Conservation (phyloP, 2,888 invertebrate genomes). For the Spatulosminthurus flaviceps region DNA sequence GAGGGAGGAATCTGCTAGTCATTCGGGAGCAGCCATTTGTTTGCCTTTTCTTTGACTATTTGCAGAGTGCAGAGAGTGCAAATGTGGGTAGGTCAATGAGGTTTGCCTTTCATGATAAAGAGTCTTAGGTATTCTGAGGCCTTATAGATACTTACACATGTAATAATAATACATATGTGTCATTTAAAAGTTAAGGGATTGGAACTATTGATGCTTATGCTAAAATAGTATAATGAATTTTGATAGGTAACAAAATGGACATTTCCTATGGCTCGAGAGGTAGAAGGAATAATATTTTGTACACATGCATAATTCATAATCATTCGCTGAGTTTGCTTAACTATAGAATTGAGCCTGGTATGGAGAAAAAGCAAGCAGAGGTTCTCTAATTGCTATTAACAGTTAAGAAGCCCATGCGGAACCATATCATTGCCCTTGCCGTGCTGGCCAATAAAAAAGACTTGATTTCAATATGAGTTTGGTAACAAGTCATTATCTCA, state of each 20-base stretch:
- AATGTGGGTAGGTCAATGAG: slow-evolving; percentile 14
- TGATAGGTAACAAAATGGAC: too few species aligned
- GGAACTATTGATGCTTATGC: too few species aligned
- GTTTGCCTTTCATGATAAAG: background rate
- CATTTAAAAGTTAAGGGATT: too few species aligned
- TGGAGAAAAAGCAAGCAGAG: too few species aligned
- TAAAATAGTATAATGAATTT: too few species aligned
- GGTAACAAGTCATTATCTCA: background rate
- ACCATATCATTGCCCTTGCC: background rate
- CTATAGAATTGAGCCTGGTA: background rate
- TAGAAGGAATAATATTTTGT: background rate
- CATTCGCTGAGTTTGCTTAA: background rate
- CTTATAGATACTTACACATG: background rate
- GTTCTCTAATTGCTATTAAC: too few species aligned
- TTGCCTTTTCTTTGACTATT: background rate
- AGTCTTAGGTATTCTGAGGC: background rate
- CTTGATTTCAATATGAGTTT: slow-evolving; percentile 1
- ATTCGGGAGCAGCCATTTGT: slow-evolving; percentile 10
- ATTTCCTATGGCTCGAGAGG: too few species aligned
- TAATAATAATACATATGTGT: too few species aligned
- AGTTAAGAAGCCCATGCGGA: background rate
- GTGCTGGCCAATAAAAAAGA: background rate
- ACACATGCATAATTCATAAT: background rate
- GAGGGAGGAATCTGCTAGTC: background rate
- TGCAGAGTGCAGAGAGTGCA: background rate